Evolutionary conservation across 2,888 invertebrate genomes (phyloP), one percentile per base, ranked within the genome.

Genomic region (Limnephilus rhombicus): DNA sequence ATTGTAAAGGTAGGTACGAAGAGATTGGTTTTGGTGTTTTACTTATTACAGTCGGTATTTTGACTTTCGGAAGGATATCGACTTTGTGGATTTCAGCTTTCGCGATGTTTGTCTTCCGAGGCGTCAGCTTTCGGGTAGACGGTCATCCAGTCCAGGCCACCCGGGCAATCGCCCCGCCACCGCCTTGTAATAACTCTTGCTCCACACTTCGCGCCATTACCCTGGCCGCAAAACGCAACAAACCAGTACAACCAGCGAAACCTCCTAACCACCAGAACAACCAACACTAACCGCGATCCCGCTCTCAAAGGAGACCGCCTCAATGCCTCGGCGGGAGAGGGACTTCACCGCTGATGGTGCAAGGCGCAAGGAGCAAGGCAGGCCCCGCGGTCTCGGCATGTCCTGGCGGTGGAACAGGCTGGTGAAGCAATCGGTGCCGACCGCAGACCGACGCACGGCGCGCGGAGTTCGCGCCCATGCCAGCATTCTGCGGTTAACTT

Each of bases 391-490:
- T 53, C 18, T 53, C 83, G 83, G 83, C 37, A 11, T 83, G 41
- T 37, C 24, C 18, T n/a, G 37, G 83, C 37, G 34, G 37, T 41
- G 37, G 34, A 34, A 37, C 2, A 13, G 83, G 37, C 13, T 5
- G 83, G 15, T 31, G 83, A 83, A 24, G 31, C 37, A 37, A 83
- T 83, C 83, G 82, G 31, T 34, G 83, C 83, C 83, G 83, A 83
- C 83, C 83, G 83, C 83, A 83, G 31, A 34, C 68, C 68, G 68
- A 68, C 68, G 53, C 18, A 53, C 53, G 68, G 68, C 24, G 68
- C 68, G n/a, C 68, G 68, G 24, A 68, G 68, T 83, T 83, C 83
- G 83, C 83, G 83, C 83, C 37, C 83, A 37, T 83, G 83, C 24
- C 83, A 11, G 24, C 68, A 68, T 68, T 68, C 68, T 68, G 83